Evolutionary conservation across 2,113 vertebrate species (phyloP).

Genomic region (Sinocyclocheilus rhinocerous): DNA sequence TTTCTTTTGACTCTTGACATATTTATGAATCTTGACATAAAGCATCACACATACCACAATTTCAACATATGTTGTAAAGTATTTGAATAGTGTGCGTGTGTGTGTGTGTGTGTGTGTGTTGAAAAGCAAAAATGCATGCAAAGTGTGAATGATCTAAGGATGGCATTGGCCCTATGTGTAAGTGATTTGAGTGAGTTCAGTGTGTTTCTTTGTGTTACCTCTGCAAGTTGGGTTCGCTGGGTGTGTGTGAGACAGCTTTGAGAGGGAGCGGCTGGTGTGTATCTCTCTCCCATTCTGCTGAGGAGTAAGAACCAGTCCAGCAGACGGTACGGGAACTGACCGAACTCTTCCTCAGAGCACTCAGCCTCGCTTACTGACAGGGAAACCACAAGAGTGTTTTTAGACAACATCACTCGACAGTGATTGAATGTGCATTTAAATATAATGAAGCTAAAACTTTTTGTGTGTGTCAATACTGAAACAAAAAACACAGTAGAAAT

Average conservation of each 20-base stretch:
- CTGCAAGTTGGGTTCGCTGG: constrained; percentile 59
- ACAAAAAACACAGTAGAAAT: too few species aligned
- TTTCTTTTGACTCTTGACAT: not conserved
- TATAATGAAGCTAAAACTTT: not conserved
- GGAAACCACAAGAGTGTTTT: constrained; percentile 20
- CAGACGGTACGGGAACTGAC: constrained; percentile 75
- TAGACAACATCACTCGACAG: not conserved
- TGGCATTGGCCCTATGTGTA: not conserved
- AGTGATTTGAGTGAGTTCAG: not conserved
- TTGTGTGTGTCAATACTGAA: too few species aligned
- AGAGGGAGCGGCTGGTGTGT: constrained; percentile 55
- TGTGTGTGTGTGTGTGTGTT: too few species aligned
- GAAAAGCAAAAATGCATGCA: too few species aligned
- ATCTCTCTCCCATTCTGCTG: constrained; percentile 69
- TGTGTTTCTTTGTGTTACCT: constrained; percentile 59
- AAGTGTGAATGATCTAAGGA: too few species aligned
- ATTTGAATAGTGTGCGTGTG: too few species aligned
- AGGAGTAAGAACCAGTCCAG: constrained; percentile 75
- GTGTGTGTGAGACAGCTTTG: constrained; percentile 65
- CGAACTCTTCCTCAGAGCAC: constrained; percentile 64
- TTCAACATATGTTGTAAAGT: too few species aligned
- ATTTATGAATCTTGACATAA: not conserved
- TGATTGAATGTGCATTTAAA: not conserved
- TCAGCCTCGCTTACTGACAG: constrained; percentile 57
- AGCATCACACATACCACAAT: not conserved